A percentile compares a stretch with the other conserved stretches of the same genome.
These are phyloP conservation scores for Trissolcus brochymenae DNA, from an alignment of 2,888 invertebrate genomes.

Conservation along the genomic window DNA sequence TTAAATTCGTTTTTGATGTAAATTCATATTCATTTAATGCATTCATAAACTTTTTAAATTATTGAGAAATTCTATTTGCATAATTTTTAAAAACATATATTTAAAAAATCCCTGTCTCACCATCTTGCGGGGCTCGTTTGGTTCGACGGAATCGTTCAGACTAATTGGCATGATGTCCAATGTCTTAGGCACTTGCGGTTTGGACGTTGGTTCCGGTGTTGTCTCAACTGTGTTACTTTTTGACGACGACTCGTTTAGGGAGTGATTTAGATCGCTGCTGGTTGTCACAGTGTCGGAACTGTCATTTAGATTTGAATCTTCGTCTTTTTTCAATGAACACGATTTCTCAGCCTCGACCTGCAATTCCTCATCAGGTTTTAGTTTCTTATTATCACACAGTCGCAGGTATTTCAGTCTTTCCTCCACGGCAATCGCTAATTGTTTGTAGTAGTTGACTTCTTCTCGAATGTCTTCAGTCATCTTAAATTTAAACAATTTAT, in stretches of 20 bases:
- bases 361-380: neutral
- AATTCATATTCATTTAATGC: too few relatives aligned
- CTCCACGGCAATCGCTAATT: constrained; percentile 82
- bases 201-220: constrained; percentile 62
- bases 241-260: constrained; percentile 60
- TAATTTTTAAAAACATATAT: too few relatives aligned
- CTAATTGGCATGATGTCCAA: constrained; percentile 71
- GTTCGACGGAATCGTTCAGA: constrained; percentile 55
- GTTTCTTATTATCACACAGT: constrained; percentile 13
- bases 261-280: constrained; percentile 64
- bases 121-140: constrained; percentile 75
- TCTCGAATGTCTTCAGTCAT: constrained; percentile 81
- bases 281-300: constrained; percentile 61
- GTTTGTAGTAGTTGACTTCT: constrained; percentile 83
- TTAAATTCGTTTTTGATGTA: too few relatives aligned
- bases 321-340: neutral
- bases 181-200: constrained; percentile 73
- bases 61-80: too few relatives aligned
- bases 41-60: too few relatives aligned
- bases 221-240: constrained; percentile 61
- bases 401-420: constrained; percentile 76
- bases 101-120: constrained; percentile 64
- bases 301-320: constrained; percentile 38
- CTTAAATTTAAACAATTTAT: constrained; percentile 75
- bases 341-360: constrained; percentile 31